phyloP scores from a whole-genome alignment of 2,888 invertebrate genomes.

The Eurytoma adleriae region DNA sequence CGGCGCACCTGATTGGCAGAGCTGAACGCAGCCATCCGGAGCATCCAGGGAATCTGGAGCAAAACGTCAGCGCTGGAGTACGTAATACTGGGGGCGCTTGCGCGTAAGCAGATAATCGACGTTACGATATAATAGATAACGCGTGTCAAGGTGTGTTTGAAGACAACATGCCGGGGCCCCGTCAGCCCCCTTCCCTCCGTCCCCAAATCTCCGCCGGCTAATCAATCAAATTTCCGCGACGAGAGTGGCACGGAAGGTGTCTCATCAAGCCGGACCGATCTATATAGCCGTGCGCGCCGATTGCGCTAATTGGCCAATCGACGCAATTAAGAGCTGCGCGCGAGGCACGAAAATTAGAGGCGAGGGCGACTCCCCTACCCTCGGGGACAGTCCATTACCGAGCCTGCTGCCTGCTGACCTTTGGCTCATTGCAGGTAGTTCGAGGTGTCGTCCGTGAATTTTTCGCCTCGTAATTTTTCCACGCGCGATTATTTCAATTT shows the following conservation, averaged over 20 bases:
- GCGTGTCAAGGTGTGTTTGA: constrained; percentile 19
- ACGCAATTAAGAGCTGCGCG: constrained; percentile 31
- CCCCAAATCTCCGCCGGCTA: constrained; percentile 8
- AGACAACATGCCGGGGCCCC: constrained; percentile 18
- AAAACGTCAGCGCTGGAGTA: constrained; percentile 16
- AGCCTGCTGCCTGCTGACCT: too few relatives aligned
- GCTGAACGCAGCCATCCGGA: neutral
- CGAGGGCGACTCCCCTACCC: too few relatives aligned
- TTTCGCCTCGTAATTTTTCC: too few relatives aligned
- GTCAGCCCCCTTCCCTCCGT: constrained; percentile 1
- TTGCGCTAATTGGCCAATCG: constrained; percentile 50
- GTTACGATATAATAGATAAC: constrained; percentile 16
- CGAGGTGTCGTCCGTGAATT: too few relatives aligned
- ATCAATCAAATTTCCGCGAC: constrained; percentile 54
- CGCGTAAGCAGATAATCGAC: constrained; percentile 19
- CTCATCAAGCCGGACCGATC: constrained; percentile 1
- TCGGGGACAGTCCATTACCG: too few relatives aligned
- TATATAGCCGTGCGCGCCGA: neutral
- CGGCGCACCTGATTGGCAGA: neutral
- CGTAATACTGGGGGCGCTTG: neutral
- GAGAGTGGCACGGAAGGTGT: constrained; percentile 46
- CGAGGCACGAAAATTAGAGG: constrained; percentile 21
- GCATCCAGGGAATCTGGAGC: constrained; percentile 27
- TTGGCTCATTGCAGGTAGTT: too few relatives aligned
- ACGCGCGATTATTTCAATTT: too few relatives aligned